Evolutionary conservation across 2,113 vertebrate genomes (phyloP).

Genomic region (Dolichallabes microphthalmus): DNA sequence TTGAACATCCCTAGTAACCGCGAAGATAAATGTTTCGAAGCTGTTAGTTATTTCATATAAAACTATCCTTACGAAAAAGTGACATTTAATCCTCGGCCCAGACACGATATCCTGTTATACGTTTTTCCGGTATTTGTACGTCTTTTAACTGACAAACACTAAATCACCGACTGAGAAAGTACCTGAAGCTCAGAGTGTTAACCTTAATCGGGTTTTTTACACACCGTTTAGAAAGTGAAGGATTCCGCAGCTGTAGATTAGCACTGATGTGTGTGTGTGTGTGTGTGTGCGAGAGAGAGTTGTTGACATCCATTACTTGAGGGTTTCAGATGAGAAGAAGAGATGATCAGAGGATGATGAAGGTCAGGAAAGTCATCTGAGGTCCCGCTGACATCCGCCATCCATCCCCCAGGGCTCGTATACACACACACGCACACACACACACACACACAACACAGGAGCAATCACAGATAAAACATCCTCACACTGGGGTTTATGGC

Average conservation of each 20-base stretch:
- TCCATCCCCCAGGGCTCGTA: slow-evolving; percentile 16
- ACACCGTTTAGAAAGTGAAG: background rate
- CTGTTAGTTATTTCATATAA: background rate
- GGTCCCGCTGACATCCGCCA: slow-evolving; percentile 7
- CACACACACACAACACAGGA: background rate
- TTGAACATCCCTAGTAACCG: background rate
- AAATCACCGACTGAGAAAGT: background rate
- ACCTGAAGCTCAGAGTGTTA: background rate
- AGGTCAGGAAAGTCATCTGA: slow-evolving; percentile 32
- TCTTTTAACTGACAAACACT: background rate
- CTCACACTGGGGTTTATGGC: slow-evolving; percentile 20
- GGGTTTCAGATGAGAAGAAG: background rate
- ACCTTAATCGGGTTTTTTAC: background rate
- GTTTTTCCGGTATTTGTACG: background rate
- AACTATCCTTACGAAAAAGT: background rate
- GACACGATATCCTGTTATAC: background rate
- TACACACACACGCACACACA: slow-evolving; percentile 2
- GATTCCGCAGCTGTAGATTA: background rate
- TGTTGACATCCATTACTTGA: slow-evolving; percentile 2
- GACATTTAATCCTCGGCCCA: background rate
- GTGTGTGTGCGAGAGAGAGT: background rate
- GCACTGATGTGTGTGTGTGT: background rate
- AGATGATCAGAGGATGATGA: slow-evolving; percentile 31
- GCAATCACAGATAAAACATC: slow-evolving; percentile 23
- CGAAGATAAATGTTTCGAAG: background rate